Conservation (phyloP, 2,797 vertebrate genomes). For the Agapornis canus region DNA sequence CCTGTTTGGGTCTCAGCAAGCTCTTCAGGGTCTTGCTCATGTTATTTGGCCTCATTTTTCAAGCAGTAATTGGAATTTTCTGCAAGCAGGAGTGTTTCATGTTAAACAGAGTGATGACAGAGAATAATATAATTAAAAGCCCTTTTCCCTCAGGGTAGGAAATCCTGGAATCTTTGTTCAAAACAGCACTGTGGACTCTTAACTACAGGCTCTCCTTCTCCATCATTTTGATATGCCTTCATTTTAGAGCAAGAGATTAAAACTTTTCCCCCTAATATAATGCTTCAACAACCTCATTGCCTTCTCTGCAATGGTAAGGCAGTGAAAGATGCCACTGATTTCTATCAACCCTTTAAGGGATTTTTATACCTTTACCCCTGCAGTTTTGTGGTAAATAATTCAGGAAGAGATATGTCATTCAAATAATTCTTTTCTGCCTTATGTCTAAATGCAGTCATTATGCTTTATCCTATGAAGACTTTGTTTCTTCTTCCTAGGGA, state of each 20-base stretch:
- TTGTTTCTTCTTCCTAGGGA: background rate
- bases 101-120: constrained; percentile 19
- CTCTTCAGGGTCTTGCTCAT: background rate
- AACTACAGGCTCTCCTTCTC: background rate
- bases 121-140: constrained; percentile 31
- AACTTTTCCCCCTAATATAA: background rate
- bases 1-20: background rate
- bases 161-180: constrained; percentile 28
- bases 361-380: constrained; percentile 6
- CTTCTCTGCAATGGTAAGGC: background rate
- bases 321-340: background rate
- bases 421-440: background rate
- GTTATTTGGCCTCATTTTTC: background rate
- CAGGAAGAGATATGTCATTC: background rate
- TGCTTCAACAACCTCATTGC: background rate
- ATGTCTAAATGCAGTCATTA: constrained; percentile 45
- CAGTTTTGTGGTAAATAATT: constrained; percentile 2
- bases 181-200: constrained; percentile 6
- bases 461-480: background rate
- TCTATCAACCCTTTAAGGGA: background rate
- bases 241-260: constrained; percentile 15
- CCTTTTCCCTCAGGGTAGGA: constrained; percentile 22
- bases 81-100: background rate
- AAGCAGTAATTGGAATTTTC: constrained; percentile 43
- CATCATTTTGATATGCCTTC: background rate